A percentile compares a stretch with the other conserved stretches of the same genome.
Evolutionary conservation across 2,797 vertebrate genomes (phyloP).

Genomic region (Gymnoscopelus braueri): DNA sequence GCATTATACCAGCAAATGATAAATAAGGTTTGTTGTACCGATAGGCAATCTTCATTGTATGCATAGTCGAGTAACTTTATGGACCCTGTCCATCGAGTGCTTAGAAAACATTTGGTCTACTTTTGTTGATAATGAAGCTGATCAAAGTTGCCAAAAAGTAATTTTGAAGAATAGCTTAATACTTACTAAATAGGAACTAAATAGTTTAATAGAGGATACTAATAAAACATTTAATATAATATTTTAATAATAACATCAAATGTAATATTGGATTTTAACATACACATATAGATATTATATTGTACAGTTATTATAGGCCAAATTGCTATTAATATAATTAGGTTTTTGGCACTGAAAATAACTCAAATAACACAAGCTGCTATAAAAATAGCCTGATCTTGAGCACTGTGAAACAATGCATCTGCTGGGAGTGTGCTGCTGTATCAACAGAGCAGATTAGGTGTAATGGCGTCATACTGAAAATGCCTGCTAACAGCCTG

Average conservation of each 20-base stretch:
- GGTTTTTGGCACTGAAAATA: constrained; percentile 28
- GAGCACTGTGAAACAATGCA: constrained; percentile 69
- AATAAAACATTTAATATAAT: too few relatives aligned
- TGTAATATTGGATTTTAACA: too few relatives aligned
- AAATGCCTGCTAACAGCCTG: constrained; percentile 74
- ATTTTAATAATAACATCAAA: too few relatives aligned
- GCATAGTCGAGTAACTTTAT: constrained; percentile 4
- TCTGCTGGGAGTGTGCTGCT: constrained; percentile 68
- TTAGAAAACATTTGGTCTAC: too few relatives aligned
- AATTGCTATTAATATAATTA: constrained; percentile 26
- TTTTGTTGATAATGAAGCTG: too few relatives aligned
- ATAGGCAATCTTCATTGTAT: not conserved
- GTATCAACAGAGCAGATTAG: constrained; percentile 69
- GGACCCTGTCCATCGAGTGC: too few relatives aligned
- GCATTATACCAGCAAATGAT: constrained; percentile 33
- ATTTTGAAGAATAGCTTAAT: too few relatives aligned
- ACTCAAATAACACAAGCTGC: constrained; percentile 55
- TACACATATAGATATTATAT: too few relatives aligned
- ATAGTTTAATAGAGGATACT: too few relatives aligned
- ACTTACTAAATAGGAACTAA: too few relatives aligned
- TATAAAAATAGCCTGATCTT: constrained; percentile 62
- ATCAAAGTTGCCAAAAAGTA: too few relatives aligned
- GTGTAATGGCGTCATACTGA: constrained; percentile 66
- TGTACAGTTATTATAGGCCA: too few relatives aligned
- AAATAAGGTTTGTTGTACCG: constrained; percentile 32